phyloP scores from a whole-genome alignment of 2,888 invertebrate species.

The Ypsolopha sequella region DNA sequence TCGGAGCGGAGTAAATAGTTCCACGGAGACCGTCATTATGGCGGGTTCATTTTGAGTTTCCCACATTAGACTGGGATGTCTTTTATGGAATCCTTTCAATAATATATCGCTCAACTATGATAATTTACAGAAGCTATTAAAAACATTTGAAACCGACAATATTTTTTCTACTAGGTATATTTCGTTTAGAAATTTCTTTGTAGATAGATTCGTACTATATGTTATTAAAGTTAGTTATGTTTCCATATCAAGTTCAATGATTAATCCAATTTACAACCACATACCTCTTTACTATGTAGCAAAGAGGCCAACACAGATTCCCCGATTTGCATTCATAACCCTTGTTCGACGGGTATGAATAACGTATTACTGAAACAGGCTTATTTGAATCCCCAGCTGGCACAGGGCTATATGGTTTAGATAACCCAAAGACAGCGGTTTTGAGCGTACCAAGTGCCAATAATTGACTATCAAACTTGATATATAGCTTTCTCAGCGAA shows the following conservation, averaged over 20 bases:
- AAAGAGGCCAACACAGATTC: neutral
- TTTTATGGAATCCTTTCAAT: constrained; percentile 38
- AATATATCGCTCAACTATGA: constrained; percentile 34
- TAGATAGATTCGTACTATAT: neutral
- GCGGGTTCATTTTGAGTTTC: constrained; percentile 43
- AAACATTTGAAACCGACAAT: neutral
- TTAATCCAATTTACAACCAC: too few relatives aligned
- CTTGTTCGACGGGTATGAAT: constrained; percentile 30
- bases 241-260: too few relatives aligned
- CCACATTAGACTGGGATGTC: constrained; percentile 40
- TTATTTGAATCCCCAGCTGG: constrained; percentile 25
- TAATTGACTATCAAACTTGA: constrained; percentile 68
- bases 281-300: too few relatives aligned
- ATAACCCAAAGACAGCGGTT: constrained; percentile 50
- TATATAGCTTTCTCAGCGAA: constrained; percentile 52
- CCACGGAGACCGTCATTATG: constrained; percentile 37
- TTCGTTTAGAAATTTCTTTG: neutral
- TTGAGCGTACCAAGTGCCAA: constrained; percentile 51
- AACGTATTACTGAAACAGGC: constrained; percentile 34
- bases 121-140: neutral
- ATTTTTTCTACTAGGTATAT: neutral
- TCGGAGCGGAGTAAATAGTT: constrained; percentile 40
- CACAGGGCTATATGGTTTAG: constrained; percentile 27
- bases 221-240: neutral
- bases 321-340: constrained; percentile 23